Base-by-base conservation (phyloP, 2,888 invertebrate species). In the Cerastoderma edule region DNA sequence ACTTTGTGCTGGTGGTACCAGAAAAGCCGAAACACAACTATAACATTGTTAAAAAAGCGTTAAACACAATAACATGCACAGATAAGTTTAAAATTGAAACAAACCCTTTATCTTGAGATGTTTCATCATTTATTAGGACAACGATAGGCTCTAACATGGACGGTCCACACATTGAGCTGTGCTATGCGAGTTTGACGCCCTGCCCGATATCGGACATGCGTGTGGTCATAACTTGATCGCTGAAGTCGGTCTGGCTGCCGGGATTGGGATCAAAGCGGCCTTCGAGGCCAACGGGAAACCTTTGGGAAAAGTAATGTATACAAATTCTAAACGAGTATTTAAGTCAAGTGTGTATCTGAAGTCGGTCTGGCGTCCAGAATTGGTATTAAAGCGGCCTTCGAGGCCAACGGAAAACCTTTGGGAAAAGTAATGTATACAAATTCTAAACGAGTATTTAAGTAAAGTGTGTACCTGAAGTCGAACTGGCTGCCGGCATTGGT, bases 221-320 rank as follows among this genome's bases (percentile, higher is more conserved):
- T 92, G 92, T 79, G 92, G 92, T 22, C 92, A 93, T 77, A 93
- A 92, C 68, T 80, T 93, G 33, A 90, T 91, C 22, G 89, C 91
- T 2, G 91, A 90, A 67, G 86, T 88, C 2, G 91, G 92, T 2
- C 70, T 93, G n/a, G 91, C 89, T 3, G 87, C 91, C 1, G 88
- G 88, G 0, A 54, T 92, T 0, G 91, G 88, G 2, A 71, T 91
- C 16, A 88, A 88, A 68, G 85, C 88, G 8, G 89, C 89, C 3
- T 71, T 92, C 53, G 78, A 88, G 30, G 71, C 74, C 19, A 74
- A 78, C 30, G 78, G 60, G 27, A 75, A 77, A 73, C 75, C 82
- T 22, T 5, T 83, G n/a, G 83, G 87, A 48, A 80, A 83, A 83
- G 86, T 85, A 71, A n/a, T n/a, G n/a, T n/a, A n/a, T n/a, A n/a